phyloP scores from a whole-genome alignment of 1,140 invertebrate genomes.

The Rhyacophila brunnea region DNA sequence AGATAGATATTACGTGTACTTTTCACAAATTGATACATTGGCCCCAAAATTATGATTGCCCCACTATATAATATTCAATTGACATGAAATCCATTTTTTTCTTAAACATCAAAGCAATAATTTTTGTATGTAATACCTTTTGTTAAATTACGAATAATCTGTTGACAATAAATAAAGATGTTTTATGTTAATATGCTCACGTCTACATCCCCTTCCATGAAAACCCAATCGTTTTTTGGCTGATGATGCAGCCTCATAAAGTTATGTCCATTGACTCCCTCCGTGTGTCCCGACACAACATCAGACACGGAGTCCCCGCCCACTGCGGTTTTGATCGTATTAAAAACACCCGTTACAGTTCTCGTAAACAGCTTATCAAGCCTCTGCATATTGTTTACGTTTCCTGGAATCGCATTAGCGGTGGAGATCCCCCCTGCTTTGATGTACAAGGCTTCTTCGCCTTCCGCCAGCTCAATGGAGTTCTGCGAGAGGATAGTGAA shows the following conservation, averaged over 20 bases:
- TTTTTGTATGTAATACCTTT: too few relatives aligned
- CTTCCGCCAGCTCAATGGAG: conserved; percentile 21
- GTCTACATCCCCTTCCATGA: conserved; percentile 26
- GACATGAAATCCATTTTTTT: too few relatives aligned
- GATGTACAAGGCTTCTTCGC: conserved; percentile 29
- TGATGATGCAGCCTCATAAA: conserved; percentile 8
- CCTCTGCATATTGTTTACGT: conserved; percentile 50
- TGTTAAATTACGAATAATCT: too few relatives aligned
- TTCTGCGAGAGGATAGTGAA: conserved; percentile 30
- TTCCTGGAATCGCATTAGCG: conserved; percentile 24
- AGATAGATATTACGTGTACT: too few relatives aligned
- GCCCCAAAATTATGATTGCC: too few relatives aligned
- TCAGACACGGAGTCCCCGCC: conserved; percentile 43
- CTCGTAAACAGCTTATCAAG: conserved; percentile 50
- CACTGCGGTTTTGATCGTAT: conserved; percentile 49
- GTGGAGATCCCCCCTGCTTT: conserved; percentile 5
- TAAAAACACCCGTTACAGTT: conserved; percentile 52
- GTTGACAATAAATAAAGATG: too few relatives aligned
- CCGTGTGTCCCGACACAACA: conserved; percentile 19
- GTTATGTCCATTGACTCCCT: conserved; percentile 19
- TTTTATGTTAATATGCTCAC: conserved; percentile 20
- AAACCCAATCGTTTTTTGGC: conserved; percentile 31
- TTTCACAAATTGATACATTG: too few relatives aligned
- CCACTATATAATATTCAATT: too few relatives aligned
- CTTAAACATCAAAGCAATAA: too few relatives aligned